These are phyloP conservation scores for Drosophila novamexicana DNA, from an alignment of 1,140 invertebrate genomes.

Conservation along the genomic window DNA sequence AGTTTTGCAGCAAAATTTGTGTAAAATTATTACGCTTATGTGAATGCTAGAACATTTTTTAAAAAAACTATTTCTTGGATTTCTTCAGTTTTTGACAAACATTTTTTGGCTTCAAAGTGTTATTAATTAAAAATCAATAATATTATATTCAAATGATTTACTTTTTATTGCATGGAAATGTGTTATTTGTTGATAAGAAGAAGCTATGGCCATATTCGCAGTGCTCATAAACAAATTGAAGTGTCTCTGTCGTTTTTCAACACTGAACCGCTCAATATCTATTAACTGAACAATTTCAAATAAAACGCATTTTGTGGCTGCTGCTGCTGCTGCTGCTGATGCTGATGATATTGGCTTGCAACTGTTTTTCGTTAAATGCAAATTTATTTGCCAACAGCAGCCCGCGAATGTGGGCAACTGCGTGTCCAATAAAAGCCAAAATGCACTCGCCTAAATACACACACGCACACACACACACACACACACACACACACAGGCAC, in stretches of 20 bases:
- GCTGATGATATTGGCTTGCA: constrained; percentile 35
- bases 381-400: constrained; percentile 42
- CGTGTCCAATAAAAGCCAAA: constrained; percentile 75
- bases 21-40: too few relatives aligned
- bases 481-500: constrained; percentile 3
- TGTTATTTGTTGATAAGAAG: too few relatives aligned
- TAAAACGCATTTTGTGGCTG: constrained; percentile 24
- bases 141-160: too few relatives aligned
- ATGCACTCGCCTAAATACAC: constrained; percentile 76
- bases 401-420: constrained; percentile 59
- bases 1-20: too few relatives aligned
- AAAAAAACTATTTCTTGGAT: too few relatives aligned
- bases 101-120: too few relatives aligned
- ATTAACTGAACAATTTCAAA: constrained; percentile 1
- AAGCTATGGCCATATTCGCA: too few relatives aligned
- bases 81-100: too few relatives aligned
- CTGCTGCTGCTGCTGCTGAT: constrained; percentile 25
- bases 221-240: background rate
- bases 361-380: constrained; percentile 61
- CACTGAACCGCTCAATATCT: background rate
- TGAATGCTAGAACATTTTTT: too few relatives aligned
- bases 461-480: constrained; percentile 19
- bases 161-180: too few relatives aligned
- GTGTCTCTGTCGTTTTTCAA: background rate
- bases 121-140: too few relatives aligned